A percentile compares a stretch with the other conserved stretches of the same genome.
phyloP scores from a whole-genome alignment of 2,888 invertebrate genomes.

The Lobophora halterata region DNA sequence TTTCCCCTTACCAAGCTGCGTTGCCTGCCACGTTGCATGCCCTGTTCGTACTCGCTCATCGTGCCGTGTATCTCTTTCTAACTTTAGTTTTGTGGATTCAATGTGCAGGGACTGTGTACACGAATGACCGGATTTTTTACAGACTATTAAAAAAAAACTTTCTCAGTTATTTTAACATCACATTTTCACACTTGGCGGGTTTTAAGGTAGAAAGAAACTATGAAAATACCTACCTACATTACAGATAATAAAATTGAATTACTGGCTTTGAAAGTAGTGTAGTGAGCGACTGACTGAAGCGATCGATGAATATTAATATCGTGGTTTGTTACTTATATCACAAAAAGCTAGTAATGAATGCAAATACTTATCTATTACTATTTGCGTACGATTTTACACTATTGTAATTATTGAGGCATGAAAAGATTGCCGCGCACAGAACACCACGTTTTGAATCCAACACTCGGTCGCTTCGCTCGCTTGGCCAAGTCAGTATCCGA shows the following conservation, averaged over 20 bases:
- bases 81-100: slow-evolving; percentile 26
- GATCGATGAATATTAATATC: slow-evolving; percentile 2
- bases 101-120: slow-evolving; percentile 11
- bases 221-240: too few species aligned
- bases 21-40: slow-evolving; percentile 48
- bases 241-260: too few species aligned
- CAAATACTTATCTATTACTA: slow-evolving; percentile 40
- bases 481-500: slow-evolving; percentile 58
- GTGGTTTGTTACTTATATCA: slow-evolving; percentile 18
- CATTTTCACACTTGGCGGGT: too few species aligned
- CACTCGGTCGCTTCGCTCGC: slow-evolving; percentile 32
- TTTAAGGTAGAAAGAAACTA: too few species aligned
- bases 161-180: background rate
- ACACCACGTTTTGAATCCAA: slow-evolving; percentile 56
- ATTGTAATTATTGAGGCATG: slow-evolving; percentile 65
- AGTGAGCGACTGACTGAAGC: background rate
- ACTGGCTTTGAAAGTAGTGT: too few species aligned
- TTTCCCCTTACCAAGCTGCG: slow-evolving; percentile 35
- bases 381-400: slow-evolving; percentile 67
- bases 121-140: slow-evolving; percentile 9
- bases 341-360: slow-evolving; percentile 25
- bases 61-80: slow-evolving; percentile 56
- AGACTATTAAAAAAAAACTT: slow-evolving; percentile 5
- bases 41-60: slow-evolving; percentile 39
- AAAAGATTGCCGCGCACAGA: slow-evolving; percentile 58